These are phyloP conservation scores for Drosophila neocordata DNA, from an alignment of 1,140 invertebrate genomes.

Conservation along the genomic window DNA sequence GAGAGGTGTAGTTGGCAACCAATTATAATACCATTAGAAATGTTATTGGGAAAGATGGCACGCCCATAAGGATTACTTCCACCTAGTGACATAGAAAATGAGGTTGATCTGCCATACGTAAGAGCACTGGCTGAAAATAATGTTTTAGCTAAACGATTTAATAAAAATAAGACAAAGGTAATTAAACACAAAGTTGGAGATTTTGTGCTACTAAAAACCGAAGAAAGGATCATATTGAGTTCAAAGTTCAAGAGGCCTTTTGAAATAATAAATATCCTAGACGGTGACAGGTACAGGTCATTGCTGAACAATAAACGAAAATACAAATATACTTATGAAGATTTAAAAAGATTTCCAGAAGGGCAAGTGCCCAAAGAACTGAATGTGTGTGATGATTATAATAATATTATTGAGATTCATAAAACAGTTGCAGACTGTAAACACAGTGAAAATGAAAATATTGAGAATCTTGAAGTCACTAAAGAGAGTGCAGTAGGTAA, in stretches of 20 bases:
- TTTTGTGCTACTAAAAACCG: not conserved
- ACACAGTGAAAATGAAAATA: too few species aligned
- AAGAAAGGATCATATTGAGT: not conserved
- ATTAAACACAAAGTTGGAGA: constrained; percentile 4
- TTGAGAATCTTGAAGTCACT: too few species aligned
- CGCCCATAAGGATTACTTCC: constrained; percentile 60
- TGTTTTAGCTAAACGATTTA: constrained; percentile 5
- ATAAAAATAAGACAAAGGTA: not conserved
- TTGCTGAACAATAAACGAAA: constrained; percentile 21
- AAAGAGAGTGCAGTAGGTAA: too few species aligned
- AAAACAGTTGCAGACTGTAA: too few species aligned
- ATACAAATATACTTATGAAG: constrained; percentile 13
- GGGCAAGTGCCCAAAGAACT: too few species aligned
- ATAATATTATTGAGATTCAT: too few species aligned
- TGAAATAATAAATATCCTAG: constrained; percentile 1
- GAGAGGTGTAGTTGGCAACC: too few species aligned
- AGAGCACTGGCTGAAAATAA: constrained; percentile 27
- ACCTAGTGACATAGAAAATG: constrained; percentile 27
- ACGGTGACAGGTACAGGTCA: not conserved
- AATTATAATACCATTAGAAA: too few species aligned
- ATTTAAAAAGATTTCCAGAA: too few species aligned
- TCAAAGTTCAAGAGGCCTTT: constrained; percentile 11
- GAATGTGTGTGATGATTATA: too few species aligned
- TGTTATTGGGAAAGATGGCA: too few species aligned
- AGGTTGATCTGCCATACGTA: constrained; percentile 26